These are phyloP conservation scores for Acleris emargana DNA, from an alignment of 2,888 invertebrate species.

Conservation along the genomic window DNA sequence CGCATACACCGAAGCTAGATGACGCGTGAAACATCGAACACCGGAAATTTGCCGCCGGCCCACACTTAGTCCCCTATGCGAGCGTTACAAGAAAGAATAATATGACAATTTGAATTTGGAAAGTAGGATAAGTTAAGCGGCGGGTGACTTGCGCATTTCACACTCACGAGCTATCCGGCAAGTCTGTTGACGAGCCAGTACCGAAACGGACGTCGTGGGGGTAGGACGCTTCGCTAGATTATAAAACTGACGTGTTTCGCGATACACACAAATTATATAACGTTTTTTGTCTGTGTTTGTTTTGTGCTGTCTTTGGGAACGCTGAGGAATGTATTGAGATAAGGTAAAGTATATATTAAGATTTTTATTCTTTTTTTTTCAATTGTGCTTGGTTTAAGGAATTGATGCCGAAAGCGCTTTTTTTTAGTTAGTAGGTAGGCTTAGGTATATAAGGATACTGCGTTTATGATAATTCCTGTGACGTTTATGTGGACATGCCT, in stretches of 20 bases:
- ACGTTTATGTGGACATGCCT: slow-evolving; percentile 14
- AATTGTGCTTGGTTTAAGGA: slow-evolving; percentile 6
- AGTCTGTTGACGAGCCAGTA: slow-evolving; percentile 68
- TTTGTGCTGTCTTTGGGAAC: slow-evolving; percentile 60
- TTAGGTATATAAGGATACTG: background rate
- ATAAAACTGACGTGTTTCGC: slow-evolving; percentile 60
- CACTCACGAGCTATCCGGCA: slow-evolving; percentile 60
- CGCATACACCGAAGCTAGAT: slow-evolving; percentile 30
- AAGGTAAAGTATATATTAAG: slow-evolving; percentile 46
- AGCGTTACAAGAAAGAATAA: slow-evolving; percentile 45
- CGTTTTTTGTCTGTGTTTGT: slow-evolving; percentile 59
- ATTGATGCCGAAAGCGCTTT: background rate
- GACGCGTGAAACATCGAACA: slow-evolving; percentile 51
- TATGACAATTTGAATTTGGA: slow-evolving; percentile 58
- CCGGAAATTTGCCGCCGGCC: slow-evolving; percentile 54
- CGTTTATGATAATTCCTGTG: background rate
- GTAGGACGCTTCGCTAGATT: slow-evolving; percentile 53
- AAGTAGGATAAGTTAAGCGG: slow-evolving; percentile 74
- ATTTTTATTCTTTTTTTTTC: slow-evolving; percentile 29
- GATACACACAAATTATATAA: slow-evolving; percentile 71
- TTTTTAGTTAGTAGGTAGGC: too few species aligned
- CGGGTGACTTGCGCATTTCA: slow-evolving; percentile 81
- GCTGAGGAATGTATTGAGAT: slow-evolving; percentile 51
- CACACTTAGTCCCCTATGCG: slow-evolving; percentile 61
- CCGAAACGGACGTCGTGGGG: slow-evolving; percentile 49